These are phyloP conservation scores for Petrocephalus microphthalmus DNA, from an alignment of 2,113 vertebrate genomes.

Conservation along the genomic window DNA sequence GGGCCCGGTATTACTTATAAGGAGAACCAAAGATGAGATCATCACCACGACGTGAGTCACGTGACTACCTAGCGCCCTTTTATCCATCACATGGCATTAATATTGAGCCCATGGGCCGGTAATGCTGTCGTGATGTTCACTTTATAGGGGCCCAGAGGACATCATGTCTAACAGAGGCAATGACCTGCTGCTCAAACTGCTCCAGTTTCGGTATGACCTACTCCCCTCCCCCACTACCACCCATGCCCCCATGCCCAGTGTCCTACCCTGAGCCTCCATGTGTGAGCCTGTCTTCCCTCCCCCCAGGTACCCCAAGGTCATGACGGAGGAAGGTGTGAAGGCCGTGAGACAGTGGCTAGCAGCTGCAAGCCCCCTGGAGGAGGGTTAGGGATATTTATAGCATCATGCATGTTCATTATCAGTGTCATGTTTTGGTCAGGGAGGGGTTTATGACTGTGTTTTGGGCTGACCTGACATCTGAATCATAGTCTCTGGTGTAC, in stretches of 20 bases:
- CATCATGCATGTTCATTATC: background rate
- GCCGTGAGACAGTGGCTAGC: conserved; percentile 73
- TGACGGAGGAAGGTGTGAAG: conserved; percentile 70
- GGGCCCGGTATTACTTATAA: conserved; percentile 78
- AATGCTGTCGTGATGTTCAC: background rate
- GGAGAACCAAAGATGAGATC: conserved; percentile 86
- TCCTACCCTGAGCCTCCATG: background rate
- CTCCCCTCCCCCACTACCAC: background rate
- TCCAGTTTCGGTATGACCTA: conserved; percentile 70
- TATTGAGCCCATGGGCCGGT: background rate
- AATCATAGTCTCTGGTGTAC: too few species aligned
- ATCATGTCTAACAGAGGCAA: conserved; percentile 85
- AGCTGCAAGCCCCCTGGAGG: conserved; percentile 63
- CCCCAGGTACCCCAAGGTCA: conserved; percentile 78
- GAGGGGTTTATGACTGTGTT: background rate
- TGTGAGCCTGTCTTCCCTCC: background rate
- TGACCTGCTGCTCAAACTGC: conserved; percentile 72
- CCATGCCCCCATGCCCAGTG: too few species aligned
- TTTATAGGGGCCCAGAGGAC: conserved; percentile 71
- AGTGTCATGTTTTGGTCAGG: background rate
- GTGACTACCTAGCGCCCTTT: background rate
- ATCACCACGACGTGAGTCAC: conserved; percentile 81
- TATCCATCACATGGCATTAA: background rate
- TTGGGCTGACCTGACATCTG: background rate
- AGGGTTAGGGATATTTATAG: conserved; percentile 55